Conservation (phyloP, 2,113 vertebrate species). For the Tonatia bakeri region DNA sequence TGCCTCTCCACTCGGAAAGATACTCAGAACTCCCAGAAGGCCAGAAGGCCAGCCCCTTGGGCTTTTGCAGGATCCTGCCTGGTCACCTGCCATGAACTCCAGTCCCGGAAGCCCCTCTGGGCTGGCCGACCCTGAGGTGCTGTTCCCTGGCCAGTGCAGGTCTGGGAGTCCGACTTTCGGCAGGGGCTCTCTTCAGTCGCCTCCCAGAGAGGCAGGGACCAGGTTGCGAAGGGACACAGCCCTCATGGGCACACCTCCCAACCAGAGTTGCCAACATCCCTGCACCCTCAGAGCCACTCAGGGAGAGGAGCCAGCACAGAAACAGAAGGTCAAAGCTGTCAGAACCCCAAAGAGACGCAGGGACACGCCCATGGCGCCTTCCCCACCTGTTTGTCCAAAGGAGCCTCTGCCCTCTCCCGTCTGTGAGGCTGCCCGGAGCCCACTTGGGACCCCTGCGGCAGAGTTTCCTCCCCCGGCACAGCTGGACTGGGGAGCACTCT, state of each 20-base stretch:
- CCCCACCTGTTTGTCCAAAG: not conserved
- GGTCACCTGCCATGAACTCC: slow-evolving; percentile 67
- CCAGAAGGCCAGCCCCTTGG: not conserved
- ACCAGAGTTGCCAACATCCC: not conserved
- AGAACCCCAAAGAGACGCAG: not conserved
- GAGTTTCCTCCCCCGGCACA: not conserved
- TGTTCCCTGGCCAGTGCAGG: not conserved
- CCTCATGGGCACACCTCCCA: not conserved
- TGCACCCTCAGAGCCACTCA: accelerated
- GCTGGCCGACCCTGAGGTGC: not conserved
- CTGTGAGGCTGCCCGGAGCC: accelerated
- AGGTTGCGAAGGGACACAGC: not conserved
- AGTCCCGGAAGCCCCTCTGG: not conserved
- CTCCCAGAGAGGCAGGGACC: slow-evolving; percentile 28
- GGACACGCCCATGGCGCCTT: not conserved
- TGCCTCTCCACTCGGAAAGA: slow-evolving; percentile 74
- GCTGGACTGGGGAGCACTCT: not conserved
- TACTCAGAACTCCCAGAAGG: slow-evolving; percentile 52
- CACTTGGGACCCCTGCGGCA: not conserved
- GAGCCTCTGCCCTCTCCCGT: not conserved
- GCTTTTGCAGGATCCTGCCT: slow-evolving; percentile 23
- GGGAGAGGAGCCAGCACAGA: not conserved
- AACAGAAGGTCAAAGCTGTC: not conserved
- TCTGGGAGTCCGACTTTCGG: not conserved
- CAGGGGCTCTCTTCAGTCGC: slow-evolving; percentile 17